Percentiles rank a stretch among this genome's conserved stretches.
These are phyloP conservation scores for Neocrepidodera transversa DNA, from an alignment of 2,888 invertebrate species.

Conservation along the genomic window DNA sequence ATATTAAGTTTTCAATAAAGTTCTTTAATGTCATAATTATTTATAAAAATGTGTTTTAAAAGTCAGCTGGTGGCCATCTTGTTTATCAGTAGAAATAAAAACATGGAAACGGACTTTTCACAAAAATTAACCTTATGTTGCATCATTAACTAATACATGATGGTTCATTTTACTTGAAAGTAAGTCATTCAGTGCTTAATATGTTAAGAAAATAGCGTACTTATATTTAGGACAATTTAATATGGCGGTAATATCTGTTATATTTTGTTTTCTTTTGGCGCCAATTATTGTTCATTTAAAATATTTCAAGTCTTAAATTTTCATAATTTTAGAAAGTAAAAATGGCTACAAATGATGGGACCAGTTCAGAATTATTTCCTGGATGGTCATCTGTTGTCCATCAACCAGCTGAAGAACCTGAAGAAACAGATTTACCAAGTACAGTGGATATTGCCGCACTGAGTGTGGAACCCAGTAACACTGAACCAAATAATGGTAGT, in stretches of 20 bases:
- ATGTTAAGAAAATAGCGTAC: slow-evolving; percentile 20
- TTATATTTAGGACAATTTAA: slow-evolving; percentile 21
- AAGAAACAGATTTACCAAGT: slow-evolving; percentile 69
- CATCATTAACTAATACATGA: slow-evolving; percentile 40
- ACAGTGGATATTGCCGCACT: slow-evolving; percentile 73
- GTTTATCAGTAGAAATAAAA: slow-evolving; percentile 56
- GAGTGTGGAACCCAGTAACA: slow-evolving; percentile 61
- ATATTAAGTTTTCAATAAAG: slow-evolving; percentile 33
- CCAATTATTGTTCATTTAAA: slow-evolving; percentile 43
- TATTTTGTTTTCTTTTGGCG: slow-evolving; percentile 52
- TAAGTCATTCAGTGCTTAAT: slow-evolving; percentile 35
- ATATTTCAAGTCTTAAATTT: neutral
- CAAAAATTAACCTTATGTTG: slow-evolving; percentile 34
- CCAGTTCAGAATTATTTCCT: slow-evolving; percentile 57
- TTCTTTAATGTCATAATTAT: slow-evolving; percentile 27
- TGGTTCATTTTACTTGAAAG: slow-evolving; percentile 40
- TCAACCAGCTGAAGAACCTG: slow-evolving; percentile 68
- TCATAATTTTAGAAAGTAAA: slow-evolving; percentile 29
- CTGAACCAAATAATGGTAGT: slow-evolving; percentile 48
- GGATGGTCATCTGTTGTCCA: slow-evolving; percentile 67
- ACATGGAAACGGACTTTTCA: slow-evolving; percentile 56
- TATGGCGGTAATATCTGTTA: slow-evolving; percentile 42
- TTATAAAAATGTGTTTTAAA: slow-evolving; percentile 44
- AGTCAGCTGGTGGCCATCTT: slow-evolving; percentile 59
- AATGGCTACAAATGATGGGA: slow-evolving; percentile 60